A percentile compares a stretch with the other conserved stretches of the same genome.
Conservation (phyloP, 2,113 vertebrate genomes). For the Blennius ocellaris region DNA sequence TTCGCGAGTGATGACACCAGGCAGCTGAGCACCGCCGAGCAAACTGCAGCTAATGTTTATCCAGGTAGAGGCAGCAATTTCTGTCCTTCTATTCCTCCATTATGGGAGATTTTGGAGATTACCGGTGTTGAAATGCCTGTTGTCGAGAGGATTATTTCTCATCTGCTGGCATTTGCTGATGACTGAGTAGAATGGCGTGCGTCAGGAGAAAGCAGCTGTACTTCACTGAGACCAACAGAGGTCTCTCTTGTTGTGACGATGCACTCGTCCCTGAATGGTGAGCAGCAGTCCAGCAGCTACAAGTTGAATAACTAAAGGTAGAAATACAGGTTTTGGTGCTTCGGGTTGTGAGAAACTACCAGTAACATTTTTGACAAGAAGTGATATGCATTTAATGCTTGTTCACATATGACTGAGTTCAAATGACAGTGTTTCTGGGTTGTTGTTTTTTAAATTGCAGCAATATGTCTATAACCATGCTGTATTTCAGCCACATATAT, state of each 20-base stretch:
- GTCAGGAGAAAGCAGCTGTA: slow-evolving; percentile 10
- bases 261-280: slow-evolving; percentile 15
- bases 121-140: background rate
- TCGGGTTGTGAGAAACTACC: no score
- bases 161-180: slow-evolving; percentile 9
- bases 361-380: no score
- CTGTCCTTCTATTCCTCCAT: slow-evolving; percentile 7
- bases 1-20: slow-evolving; percentile 28
- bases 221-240: slow-evolving; percentile 50
- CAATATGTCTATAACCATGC: background rate
- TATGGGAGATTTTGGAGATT: background rate
- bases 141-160: background rate
- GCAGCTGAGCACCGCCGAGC: slow-evolving; percentile 65
- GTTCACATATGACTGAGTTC: no score
- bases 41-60: slow-evolving; percentile 29
- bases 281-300: background rate
- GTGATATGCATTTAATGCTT: no score
- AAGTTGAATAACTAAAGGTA: no score
- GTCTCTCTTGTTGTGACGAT: slow-evolving; percentile 32
- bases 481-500: background rate
- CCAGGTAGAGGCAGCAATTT: slow-evolving; percentile 23
- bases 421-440: no score
- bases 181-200: background rate
- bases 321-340: no score
- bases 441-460: background rate